Conservation (phyloP, 2,888 invertebrate species). For the Drosophila maculinotata region DNA sequence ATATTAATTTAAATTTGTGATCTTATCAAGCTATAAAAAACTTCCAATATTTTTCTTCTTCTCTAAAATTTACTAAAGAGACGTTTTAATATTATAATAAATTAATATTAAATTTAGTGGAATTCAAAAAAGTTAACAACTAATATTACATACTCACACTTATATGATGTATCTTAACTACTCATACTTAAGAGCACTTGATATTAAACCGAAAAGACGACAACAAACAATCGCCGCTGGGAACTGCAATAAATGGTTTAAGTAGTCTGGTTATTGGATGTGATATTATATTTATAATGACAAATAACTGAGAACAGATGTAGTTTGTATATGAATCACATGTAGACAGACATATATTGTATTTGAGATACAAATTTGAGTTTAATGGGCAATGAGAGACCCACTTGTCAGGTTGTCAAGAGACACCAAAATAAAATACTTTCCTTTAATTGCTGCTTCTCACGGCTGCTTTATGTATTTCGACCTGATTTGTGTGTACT, state of each 20-base stretch:
- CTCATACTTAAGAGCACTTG: slow-evolving; percentile 7
- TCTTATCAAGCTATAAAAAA: too few relatives aligned
- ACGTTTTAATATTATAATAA: too few relatives aligned
- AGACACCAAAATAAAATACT: slow-evolving; percentile 6
- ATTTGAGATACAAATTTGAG: slow-evolving; percentile 17
- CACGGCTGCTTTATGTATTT: slow-evolving; percentile 10
- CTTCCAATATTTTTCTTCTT: too few relatives aligned
- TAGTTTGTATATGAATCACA: slow-evolving; percentile 11
- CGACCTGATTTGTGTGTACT: slow-evolving; percentile 55
- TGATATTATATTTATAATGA: slow-evolving; percentile 1
- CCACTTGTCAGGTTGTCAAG: slow-evolving; percentile 50
- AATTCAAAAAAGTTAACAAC: too few relatives aligned
- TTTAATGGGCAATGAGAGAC: slow-evolving; percentile 46
- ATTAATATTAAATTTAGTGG: too few relatives aligned
- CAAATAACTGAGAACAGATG: slow-evolving; percentile 6
- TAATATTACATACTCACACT: too few relatives aligned
- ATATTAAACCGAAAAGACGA: slow-evolving; percentile 14
- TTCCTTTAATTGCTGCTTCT: slow-evolving; percentile 34
- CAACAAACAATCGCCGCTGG: slow-evolving; percentile 7
- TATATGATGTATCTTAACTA: too few relatives aligned
- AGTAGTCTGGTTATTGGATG: slow-evolving; percentile 6
- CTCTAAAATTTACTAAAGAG: too few relatives aligned
- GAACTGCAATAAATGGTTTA: slow-evolving; percentile 9
- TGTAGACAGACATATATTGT: slow-evolving; percentile 3
- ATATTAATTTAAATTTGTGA: too few relatives aligned